A percentile compares a stretch with the other conserved stretches of the same genome.
Conservation (phyloP, 1,140 invertebrate genomes). For the Drosophila kanapiae region DNA sequence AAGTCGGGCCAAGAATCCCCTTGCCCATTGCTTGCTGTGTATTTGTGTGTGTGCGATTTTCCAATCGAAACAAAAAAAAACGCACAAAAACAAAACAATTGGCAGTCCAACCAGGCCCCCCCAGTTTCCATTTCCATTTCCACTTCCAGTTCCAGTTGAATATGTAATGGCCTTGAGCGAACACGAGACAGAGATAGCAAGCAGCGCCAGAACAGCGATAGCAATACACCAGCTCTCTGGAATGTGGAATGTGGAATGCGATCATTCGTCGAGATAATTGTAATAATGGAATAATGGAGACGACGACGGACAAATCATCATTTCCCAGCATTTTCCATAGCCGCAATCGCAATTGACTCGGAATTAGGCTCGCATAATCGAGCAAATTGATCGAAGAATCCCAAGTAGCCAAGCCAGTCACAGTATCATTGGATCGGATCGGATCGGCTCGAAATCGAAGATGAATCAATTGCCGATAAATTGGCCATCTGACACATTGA, state of each 20-base stretch:
- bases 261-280: conserved; percentile 34
- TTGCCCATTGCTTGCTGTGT: conserved; percentile 4
- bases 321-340: conserved; percentile 11
- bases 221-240: conserved; percentile 10
- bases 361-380: conserved; percentile 47
- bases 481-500: conserved; percentile 19
- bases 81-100: conserved; percentile 35
- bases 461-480: conserved; percentile 32
- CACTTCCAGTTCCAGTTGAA: conserved; percentile 37
- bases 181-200: conserved; percentile 15
- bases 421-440: conserved; percentile 2
- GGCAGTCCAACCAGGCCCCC: not conserved
- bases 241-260: conserved; percentile 40
- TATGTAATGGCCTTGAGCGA: conserved; percentile 46
- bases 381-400: conserved; percentile 39
- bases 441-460: not conserved
- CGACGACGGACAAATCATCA: conserved; percentile 34
- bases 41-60: conserved; percentile 16
- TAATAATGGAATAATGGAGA: conserved; percentile 33
- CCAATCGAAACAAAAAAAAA: conserved; percentile 7
- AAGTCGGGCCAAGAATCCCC: conserved; percentile 2
- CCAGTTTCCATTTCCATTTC: conserved; percentile 17
- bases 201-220: conserved; percentile 10
- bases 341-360: conserved; percentile 26
- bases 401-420: not conserved